phyloP scores from a whole-genome alignment of 2,797 vertebrate species.

The Anguilla marmorata region DNA sequence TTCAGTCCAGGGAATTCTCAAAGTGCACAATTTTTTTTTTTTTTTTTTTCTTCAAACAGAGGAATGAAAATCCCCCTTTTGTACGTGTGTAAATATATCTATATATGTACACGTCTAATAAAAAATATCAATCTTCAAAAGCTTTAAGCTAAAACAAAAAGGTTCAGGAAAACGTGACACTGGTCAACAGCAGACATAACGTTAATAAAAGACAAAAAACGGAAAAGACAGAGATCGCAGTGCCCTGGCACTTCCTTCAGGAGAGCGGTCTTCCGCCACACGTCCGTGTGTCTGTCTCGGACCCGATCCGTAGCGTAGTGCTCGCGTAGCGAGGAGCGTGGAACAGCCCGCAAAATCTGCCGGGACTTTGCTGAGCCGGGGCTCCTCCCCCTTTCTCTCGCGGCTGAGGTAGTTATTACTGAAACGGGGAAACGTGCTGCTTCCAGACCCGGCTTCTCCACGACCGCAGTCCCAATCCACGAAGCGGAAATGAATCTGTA shows the following conservation, averaged over 20 bases:
- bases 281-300: constrained; percentile 73
- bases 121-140: constrained; percentile 67
- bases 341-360: constrained; percentile 56
- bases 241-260: constrained; percentile 64
- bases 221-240: constrained; percentile 51
- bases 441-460: constrained; percentile 76
- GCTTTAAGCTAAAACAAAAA: constrained; percentile 52
- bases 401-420: constrained; percentile 94
- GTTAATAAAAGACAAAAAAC: constrained; percentile 49
- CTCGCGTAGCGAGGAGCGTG: constrained; percentile 57
- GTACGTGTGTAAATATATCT: constrained; percentile 50
- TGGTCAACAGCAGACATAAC: constrained; percentile 84
- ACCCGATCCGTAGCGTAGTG: constrained; percentile 62
- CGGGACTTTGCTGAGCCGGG: constrained; percentile 66
- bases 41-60: constrained; percentile 65
- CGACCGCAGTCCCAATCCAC: constrained; percentile 77
- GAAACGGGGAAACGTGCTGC: constrained; percentile 80
- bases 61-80: constrained; percentile 59
- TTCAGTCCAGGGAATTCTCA: constrained; percentile 51
- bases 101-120: constrained; percentile 60
- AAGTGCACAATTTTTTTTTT: constrained; percentile 67
- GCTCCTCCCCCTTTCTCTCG: constrained; percentile 72
- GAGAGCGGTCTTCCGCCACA: constrained; percentile 58
- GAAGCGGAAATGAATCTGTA: constrained; percentile 86
- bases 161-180: constrained; percentile 64